These are phyloP conservation scores for Drosophila prosaltans DNA, from an alignment of 1,140 invertebrate genomes.

Conservation along the genomic window DNA sequence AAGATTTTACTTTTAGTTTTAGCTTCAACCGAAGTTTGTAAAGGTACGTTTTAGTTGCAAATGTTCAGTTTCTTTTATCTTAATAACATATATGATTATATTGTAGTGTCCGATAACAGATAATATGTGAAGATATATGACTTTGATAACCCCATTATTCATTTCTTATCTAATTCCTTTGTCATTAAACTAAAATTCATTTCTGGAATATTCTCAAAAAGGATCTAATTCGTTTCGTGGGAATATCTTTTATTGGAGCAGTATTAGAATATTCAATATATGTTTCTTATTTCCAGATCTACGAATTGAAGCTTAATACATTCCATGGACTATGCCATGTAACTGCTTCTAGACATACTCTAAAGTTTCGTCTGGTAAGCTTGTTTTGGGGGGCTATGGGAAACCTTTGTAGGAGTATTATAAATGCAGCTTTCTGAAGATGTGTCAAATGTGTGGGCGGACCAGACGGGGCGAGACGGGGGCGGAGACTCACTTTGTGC, in stretches of 20 bases:
- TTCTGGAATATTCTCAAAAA: no score
- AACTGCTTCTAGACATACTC: not conserved
- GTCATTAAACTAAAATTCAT: not conserved
- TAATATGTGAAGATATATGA: not conserved
- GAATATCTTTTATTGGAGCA: no score
- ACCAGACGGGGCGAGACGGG: constrained; percentile 9
- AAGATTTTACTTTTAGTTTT: no score
- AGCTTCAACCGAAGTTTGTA: no score
- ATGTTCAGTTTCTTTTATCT: not conserved
- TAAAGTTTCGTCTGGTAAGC: not conserved
- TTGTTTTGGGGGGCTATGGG: constrained; percentile 1
- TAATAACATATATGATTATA: not conserved
- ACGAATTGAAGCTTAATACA: not conserved
- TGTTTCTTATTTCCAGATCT: not conserved
- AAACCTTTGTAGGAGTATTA: constrained; percentile 60
- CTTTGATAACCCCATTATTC: not conserved
- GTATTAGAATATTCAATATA: no score
- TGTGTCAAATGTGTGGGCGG: constrained; percentile 75
- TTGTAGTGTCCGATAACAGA: not conserved
- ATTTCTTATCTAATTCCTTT: not conserved
- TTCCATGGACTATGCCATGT: not conserved
- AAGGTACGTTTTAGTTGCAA: not conserved
- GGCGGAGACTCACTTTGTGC: constrained; percentile 51
- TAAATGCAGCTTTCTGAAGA: constrained; percentile 68
- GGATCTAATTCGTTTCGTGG: no score